Base-by-base conservation (phyloP, 2,888 invertebrate species). In the Zelleria hepariella region DNA sequence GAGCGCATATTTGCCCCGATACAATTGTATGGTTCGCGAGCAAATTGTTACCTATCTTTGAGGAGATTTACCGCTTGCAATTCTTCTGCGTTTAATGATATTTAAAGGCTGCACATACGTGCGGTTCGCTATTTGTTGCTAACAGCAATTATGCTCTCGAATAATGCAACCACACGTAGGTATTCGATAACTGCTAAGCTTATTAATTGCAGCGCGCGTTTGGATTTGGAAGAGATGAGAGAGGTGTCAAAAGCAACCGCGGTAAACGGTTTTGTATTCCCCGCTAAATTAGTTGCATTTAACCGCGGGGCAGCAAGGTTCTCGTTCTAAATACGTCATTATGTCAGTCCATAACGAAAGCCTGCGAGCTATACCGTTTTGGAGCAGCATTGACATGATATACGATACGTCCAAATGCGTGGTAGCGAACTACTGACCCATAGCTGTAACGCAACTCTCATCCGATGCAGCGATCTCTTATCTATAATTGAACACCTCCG, bases 401-500 rank as follows among this genome's bases (percentile, higher is more conserved):
- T 26, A 51, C 32, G 21, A 10, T 42, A 32, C 15, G 49, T 61
- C 61, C 61, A 65, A 63, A 58, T 59, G 64, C 60, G 61, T 62
- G 61, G 65, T 66, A 64, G 60, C 61, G 62, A 65, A 64, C 64
- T 59, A 63, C 63, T 70, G 65, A 68, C 67, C 68, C 59, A 56
- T 63, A 65, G 64, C 66, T 64, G 65, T 68, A 63, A 63, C 62
- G 23, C 60, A 53, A 42, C 32, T 42, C 10, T 15, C 61, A 62
- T 63, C 63, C 63, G 61, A 63, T 62, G 61, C 57, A 52, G 10
- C 61, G 68, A 73, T 71, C 66, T 62, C 54, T 42, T 67, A 74
- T 74, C 73, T 68, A 68, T 68, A 71, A 71, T 74, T 73, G 70
- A 67, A 68, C 67, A 23, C 65, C 71, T 68, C 68, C 73, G 68